A percentile compares a stretch with the other conserved stretches of the same genome.
phyloP scores from a whole-genome alignment of 2,888 invertebrate genomes.

The Habroteleia sp. region DNA sequence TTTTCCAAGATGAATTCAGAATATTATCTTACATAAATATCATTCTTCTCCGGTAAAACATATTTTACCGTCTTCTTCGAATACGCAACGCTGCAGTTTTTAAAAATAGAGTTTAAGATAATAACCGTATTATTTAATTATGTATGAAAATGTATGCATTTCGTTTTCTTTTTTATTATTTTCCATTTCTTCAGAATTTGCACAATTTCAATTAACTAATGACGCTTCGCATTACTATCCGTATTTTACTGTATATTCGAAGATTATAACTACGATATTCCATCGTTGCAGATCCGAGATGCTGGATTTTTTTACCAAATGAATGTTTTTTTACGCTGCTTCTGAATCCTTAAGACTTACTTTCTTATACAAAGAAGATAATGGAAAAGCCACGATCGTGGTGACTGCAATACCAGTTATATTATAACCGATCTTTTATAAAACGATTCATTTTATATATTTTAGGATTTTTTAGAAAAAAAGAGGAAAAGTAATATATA shows the following conservation, averaged over 20 bases:
- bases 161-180: constrained; percentile 41
- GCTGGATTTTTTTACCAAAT: constrained; percentile 19
- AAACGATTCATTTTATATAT: no score
- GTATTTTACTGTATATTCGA: constrained; percentile 29
- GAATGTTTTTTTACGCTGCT: constrained; percentile 28
- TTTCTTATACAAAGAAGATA: no score
- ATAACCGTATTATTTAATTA: constrained; percentile 53
- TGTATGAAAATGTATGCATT: constrained; percentile 49
- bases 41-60: constrained; percentile 16
- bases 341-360: no score
- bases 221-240: constrained; percentile 44
- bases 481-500: no score
- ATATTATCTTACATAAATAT: constrained; percentile 38
- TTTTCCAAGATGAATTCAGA: constrained; percentile 21
- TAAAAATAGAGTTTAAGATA: constrained; percentile 22
- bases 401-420: no score
- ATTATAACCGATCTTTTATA: no score
- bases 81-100: constrained; percentile 23
- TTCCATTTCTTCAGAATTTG: constrained; percentile 47
- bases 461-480: no score
- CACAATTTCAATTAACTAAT: constrained; percentile 61
- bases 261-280: constrained; percentile 49
- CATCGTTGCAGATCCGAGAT: constrained; percentile 12
- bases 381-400: no score
- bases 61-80: constrained; percentile 43